These are phyloP conservation scores for Apodemus sylvaticus DNA, from an alignment of 2,113 vertebrate genomes.

Conservation along the genomic window DNA sequence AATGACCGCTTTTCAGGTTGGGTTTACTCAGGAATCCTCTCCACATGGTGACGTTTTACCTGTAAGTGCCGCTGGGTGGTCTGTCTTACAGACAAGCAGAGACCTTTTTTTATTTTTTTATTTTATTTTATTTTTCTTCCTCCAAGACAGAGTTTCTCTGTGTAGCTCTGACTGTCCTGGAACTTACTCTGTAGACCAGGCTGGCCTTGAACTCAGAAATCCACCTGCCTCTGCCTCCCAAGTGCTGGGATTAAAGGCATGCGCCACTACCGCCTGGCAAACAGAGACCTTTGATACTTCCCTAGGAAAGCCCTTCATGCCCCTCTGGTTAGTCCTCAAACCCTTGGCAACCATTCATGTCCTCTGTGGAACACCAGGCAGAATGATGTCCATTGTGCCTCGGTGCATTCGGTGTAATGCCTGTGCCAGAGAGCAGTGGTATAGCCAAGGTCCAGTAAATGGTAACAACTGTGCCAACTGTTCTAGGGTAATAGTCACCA, in stretches of 20 bases:
- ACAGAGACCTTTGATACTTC: neutral
- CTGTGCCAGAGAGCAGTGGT: neutral
- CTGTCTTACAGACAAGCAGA: neutral
- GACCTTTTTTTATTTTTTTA: too few relatives aligned
- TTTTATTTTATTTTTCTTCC: too few relatives aligned
- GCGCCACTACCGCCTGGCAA: too few relatives aligned
- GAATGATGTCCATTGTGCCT: neutral
- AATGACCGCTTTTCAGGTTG: conserved; percentile 8
- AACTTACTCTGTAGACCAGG: too few relatives aligned
- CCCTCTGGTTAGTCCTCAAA: neutral
- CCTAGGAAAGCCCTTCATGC: neutral
- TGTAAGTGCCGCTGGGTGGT: neutral
- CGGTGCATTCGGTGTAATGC: neutral
- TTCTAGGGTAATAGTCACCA: neutral
- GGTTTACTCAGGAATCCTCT: neutral
- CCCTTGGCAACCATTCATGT: neutral
- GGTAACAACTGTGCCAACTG: conserved; percentile 5
- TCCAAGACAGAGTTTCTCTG: too few relatives aligned
- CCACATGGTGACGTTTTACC: conserved; percentile 8
- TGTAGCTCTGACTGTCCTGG: too few relatives aligned
- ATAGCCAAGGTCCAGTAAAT: neutral
- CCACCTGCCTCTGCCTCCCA: too few relatives aligned
- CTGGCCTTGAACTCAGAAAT: too few relatives aligned
- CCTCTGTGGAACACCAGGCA: neutral
- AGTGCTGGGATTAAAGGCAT: too few relatives aligned